Evolutionary conservation across 1,140 invertebrate species (phyloP), one percentile per base, ranked within the genome.

Genomic region (Geopemphigus sp.): DNA sequence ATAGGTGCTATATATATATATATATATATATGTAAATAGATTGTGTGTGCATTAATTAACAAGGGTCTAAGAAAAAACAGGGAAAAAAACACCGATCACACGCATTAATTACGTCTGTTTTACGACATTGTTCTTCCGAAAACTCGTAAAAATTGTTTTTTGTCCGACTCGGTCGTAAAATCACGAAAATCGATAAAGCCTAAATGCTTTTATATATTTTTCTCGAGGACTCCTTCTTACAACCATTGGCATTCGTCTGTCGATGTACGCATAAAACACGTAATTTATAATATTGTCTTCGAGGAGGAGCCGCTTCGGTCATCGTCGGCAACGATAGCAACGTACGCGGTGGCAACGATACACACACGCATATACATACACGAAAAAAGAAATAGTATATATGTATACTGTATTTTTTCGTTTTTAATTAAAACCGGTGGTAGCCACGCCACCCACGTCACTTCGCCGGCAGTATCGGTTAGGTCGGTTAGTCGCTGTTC

Each of bases 131-230:
- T 47, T 68, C 22, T 47, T 68, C 45, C 45, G 45, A 68, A 50
- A 50, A 50, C 66, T 68, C 66, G 15, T 68, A 68, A 68, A 68
- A 47, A 26, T 26, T 17, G 15, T 68, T 29, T 63, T 29, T 29
- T 32, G 17, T 50, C 50, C 66, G n/a, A 68, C 66, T 15, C 12
- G 66, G 19, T 68, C 66, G 66, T 68, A 50, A 68, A 68, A 68
- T 26, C 45, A 68, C 66, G 22, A 68, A 68, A 68, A 68, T 68
- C 66, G 45, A 68, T 68, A 68, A 50, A 68, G 66, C 66, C 22
- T 68, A 68, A 68, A 45, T 68, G 66, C 66, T 68, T 68, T 17
- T 68, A 50, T 22, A 11, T 72, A 29, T 72, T 72, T 53, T 72
- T 72, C n/a, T 10, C 12, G 39, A 45, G 39, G 39, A 5, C 15